Base-by-base conservation (phyloP, 2,888 invertebrate species). In the Cryptus viduatorius region DNA sequence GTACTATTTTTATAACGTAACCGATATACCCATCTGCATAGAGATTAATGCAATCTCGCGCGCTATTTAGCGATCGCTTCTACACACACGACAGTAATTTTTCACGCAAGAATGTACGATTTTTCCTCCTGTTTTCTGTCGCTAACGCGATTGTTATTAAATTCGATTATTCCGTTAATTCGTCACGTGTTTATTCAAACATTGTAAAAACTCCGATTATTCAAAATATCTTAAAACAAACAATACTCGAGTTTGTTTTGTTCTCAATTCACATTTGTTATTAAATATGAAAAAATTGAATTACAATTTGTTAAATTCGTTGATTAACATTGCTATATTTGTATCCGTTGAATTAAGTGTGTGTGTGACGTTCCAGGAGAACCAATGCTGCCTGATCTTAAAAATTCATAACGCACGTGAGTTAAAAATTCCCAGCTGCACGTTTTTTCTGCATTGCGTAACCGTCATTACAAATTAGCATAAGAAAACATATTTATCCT, bases 1-100 rank as follows among this genome's bases (percentile, higher is more conserved):
- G 67, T 67, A 84, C 86, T 87, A 87, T 87, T 87, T 87, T 86
- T 83, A 71, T 82, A 86, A 72, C 83, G 80, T 72, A 86, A 86
- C 81, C 82, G 78, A 80, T 84, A 53, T 53, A 81, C 64, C 56
- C 84, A 86, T 86, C 83, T 84, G 78, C 82, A 84, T 79, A 78
- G 67, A 86, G 77, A 86, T 85, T 84, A 82, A 82, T 72, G 75
- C 69, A 84, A 75, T 61, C 59, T 80, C 50, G 72, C 56, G 53
- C 68, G 31, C 14, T 16, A 10, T 19, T 50, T 31, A 65, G 44
- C 16, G 48, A 67, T 69, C 19, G 14, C 64, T 31, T 42, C 64
- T 8, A 8, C 37, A 37, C 37, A 37, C 37, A 37, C 37, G 8
- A 19, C 65, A 29, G 19, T 56, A 73, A 73, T 61, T 29, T 61